These are phyloP conservation scores for Mormoops blainvillei DNA, from an alignment of 2,113 vertebrate species.

Conservation along the genomic window DNA sequence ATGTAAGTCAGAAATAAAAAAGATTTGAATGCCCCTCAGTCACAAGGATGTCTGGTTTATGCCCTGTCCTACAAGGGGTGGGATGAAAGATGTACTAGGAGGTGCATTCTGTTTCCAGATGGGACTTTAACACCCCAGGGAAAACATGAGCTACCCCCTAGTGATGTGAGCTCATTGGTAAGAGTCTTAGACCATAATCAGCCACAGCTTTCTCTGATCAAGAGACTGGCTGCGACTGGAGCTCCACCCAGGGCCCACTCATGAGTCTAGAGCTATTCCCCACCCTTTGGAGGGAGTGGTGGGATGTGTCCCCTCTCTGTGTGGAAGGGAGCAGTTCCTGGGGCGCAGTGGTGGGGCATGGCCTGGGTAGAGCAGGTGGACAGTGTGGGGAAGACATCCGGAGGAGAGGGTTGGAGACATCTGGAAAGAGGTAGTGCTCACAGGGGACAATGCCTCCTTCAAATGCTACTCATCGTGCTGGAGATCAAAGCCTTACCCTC, in stretches of 20 bases:
- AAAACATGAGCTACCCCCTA: not conserved
- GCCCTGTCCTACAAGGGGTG: not conserved
- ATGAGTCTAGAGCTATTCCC: not conserved
- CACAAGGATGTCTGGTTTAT: not conserved
- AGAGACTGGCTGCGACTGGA: not conserved
- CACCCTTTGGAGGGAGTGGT: not conserved
- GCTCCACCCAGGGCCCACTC: fast-evolving
- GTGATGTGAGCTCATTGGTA: not conserved
- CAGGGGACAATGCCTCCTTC: not conserved
- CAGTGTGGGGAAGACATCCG: not conserved
- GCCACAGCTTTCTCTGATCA: not conserved
- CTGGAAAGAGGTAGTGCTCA: not conserved
- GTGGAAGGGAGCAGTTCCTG: not conserved
- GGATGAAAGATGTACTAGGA: not conserved
- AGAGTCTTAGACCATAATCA: not conserved
- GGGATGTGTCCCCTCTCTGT: not conserved
- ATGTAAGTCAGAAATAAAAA: not conserved
- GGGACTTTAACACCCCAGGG: not conserved
- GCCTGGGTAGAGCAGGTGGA: not conserved
- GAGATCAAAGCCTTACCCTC: not conserved
- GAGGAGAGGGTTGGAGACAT: not conserved
- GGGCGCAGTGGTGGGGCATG: not conserved
- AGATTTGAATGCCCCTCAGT: not conserved
- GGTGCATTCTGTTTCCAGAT: not conserved
- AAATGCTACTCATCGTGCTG: not conserved